phyloP scores from a whole-genome alignment of 2,113 vertebrate species.

The Nematolebias whitei region DNA sequence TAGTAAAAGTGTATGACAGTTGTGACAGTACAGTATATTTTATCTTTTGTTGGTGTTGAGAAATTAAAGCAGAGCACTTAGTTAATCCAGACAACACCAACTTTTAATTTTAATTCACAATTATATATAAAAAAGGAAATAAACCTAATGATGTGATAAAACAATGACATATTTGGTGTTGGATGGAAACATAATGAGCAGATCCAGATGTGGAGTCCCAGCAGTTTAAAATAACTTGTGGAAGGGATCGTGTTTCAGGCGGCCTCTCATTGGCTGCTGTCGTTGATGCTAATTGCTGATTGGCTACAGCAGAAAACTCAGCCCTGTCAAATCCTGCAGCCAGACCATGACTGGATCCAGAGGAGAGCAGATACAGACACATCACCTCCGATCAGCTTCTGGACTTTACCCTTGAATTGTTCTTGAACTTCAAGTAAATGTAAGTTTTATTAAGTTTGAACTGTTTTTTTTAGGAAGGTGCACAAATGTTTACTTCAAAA shows the following conservation, averaged over 20 bases:
- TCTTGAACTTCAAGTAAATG: constrained; percentile 7
- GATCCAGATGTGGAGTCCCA: constrained; percentile 7
- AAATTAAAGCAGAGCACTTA: no score
- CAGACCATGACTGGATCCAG: constrained; percentile 22
- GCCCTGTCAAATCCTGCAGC: constrained; percentile 53
- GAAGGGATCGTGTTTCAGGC: constrained; percentile 54
- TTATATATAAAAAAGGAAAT: not conserved
- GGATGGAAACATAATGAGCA: not conserved
- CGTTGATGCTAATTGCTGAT: constrained; percentile 52
- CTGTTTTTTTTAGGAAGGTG: not conserved
- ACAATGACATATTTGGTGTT: not conserved
- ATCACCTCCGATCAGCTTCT: not conserved
- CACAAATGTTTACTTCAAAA: not conserved
- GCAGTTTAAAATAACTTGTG: constrained; percentile 8
- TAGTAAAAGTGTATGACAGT: no score
- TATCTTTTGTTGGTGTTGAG: no score
- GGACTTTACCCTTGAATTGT: not conserved
- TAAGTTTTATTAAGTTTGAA: constrained; percentile 15
- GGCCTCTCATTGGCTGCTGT: constrained; percentile 65
- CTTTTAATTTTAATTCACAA: no score
- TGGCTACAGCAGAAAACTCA: constrained; percentile 53
- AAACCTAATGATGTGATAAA: no score
- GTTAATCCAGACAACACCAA: no score
- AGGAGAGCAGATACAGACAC: not conserved
- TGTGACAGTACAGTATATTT: no score